Percentiles rank a stretch among this genome's conserved stretches.
Evolutionary conservation across 2,113 vertebrate genomes (phyloP).

Genomic region (Caretta caretta): DNA sequence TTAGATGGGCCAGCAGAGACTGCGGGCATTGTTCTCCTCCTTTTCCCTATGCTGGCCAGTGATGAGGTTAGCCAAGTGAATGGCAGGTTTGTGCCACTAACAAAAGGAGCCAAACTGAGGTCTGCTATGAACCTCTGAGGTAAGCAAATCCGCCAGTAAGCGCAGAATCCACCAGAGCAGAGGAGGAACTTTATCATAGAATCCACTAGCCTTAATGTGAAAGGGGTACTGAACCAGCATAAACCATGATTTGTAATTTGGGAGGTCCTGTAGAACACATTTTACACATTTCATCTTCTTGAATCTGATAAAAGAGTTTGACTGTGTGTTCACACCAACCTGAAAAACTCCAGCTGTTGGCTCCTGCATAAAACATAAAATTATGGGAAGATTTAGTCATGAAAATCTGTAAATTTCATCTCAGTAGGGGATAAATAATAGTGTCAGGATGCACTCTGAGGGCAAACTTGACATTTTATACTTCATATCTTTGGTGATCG

Average conservation of each 20-base stretch:
- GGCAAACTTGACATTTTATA: slow-evolving; percentile 23
- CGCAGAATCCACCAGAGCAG: too few relatives aligned
- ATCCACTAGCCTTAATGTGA: fast-evolving
- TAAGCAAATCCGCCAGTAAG: too few relatives aligned
- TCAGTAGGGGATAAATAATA: slow-evolving; percentile 39
- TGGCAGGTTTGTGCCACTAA: too few relatives aligned
- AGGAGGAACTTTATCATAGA: neutral
- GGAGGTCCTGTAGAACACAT: neutral
- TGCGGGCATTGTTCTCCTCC: too few relatives aligned
- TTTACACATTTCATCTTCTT: neutral
- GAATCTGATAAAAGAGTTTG: neutral
- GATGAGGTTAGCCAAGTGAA: too few relatives aligned
- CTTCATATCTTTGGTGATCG: slow-evolving; percentile 50
- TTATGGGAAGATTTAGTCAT: neutral
- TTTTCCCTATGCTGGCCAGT: too few relatives aligned
- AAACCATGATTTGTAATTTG: neutral
- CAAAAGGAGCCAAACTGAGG: too few relatives aligned
- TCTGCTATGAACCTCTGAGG: too few relatives aligned
- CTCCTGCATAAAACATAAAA: neutral
- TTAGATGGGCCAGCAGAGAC: too few relatives aligned
- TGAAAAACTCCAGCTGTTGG: neutral
- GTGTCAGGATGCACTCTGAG: slow-evolving; percentile 28
- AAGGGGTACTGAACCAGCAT: neutral
- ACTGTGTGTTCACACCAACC: neutral
- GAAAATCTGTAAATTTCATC: slow-evolving; percentile 6